A percentile compares a stretch with the other conserved stretches of the same genome.
Evolutionary conservation across 2,888 invertebrate genomes (phyloP).

Genomic region (Pteria penguin): DNA sequence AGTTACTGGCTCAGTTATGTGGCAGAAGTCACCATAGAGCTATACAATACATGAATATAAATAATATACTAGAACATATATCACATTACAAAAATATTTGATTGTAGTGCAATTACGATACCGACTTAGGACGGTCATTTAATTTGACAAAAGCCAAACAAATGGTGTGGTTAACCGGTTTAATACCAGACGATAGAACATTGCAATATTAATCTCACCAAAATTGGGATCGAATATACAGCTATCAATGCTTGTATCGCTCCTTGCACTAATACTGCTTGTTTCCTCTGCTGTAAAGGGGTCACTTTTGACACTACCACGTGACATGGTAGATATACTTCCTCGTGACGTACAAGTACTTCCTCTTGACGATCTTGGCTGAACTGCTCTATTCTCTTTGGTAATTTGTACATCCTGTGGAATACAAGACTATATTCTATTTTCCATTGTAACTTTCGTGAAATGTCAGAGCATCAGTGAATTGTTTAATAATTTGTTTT

Average conservation of each 20-base stretch:
- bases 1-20: too few relatives aligned
- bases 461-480: neutral
- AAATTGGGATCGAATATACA: slow-evolving; percentile 71
- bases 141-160: too few relatives aligned
- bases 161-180: too few relatives aligned
- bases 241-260: slow-evolving; percentile 73
- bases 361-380: slow-evolving; percentile 60
- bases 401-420: slow-evolving; percentile 69
- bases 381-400: slow-evolving; percentile 66
- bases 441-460: neutral
- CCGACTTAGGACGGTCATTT: too few relatives aligned
- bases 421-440: too few relatives aligned
- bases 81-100: too few relatives aligned
- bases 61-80: too few relatives aligned
- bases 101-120: too few relatives aligned
- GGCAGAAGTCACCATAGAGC: too few relatives aligned
- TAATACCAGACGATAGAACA: too few relatives aligned
- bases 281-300: slow-evolving; percentile 70
- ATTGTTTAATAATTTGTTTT: too few relatives aligned
- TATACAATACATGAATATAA: too few relatives aligned
- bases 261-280: slow-evolving; percentile 72
- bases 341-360: slow-evolving; percentile 60
- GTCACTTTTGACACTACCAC: slow-evolving; percentile 70
- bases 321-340: slow-evolving; percentile 67
- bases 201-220: slow-evolving; percentile 67